Conservation (phyloP, 2,888 invertebrate genomes). For the Heliconius charithonia region DNA sequence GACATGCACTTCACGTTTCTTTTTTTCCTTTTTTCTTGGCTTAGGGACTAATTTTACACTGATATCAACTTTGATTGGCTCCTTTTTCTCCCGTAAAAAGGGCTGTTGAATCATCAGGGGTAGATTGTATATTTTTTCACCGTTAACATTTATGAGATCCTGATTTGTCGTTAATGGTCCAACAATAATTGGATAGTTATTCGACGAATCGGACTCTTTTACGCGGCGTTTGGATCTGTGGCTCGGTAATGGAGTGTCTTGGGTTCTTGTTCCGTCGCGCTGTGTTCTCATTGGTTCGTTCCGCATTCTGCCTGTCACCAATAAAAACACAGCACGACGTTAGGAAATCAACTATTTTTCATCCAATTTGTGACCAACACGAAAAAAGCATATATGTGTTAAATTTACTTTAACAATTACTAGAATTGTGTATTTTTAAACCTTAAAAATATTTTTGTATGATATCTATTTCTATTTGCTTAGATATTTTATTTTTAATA, state of each 20-base stretch:
- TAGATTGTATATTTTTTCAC: constrained; percentile 76
- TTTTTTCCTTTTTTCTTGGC: constrained; percentile 74
- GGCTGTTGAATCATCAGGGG: constrained; percentile 84
- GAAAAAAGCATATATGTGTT: background rate
- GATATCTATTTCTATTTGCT: background rate
- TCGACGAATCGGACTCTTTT: constrained; percentile 85
- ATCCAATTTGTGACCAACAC: constrained; percentile 44
- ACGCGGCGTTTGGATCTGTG: constrained; percentile 77
- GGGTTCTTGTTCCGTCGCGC: constrained; percentile 77
- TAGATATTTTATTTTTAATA: background rate
- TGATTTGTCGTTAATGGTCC: constrained; percentile 80
- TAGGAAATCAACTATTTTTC: constrained; percentile 58
- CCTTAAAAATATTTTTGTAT: background rate
- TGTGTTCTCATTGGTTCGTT: constrained; percentile 84
- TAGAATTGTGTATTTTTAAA: background rate
- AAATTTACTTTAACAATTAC: background rate
- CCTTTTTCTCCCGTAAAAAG: constrained; percentile 86
- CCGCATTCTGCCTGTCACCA: constrained; percentile 84
- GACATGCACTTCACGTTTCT: constrained; percentile 64
- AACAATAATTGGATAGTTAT: constrained; percentile 77
- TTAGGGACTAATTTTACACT: constrained; percentile 90
- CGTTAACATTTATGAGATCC: constrained; percentile 75
- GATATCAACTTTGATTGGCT: constrained; percentile 90
- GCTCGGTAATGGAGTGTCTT: constrained; percentile 66
- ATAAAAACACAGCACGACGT: constrained; percentile 84